Base-by-base conservation (phyloP, 1,140 invertebrate genomes). In the Trichonephila clavata region DNA sequence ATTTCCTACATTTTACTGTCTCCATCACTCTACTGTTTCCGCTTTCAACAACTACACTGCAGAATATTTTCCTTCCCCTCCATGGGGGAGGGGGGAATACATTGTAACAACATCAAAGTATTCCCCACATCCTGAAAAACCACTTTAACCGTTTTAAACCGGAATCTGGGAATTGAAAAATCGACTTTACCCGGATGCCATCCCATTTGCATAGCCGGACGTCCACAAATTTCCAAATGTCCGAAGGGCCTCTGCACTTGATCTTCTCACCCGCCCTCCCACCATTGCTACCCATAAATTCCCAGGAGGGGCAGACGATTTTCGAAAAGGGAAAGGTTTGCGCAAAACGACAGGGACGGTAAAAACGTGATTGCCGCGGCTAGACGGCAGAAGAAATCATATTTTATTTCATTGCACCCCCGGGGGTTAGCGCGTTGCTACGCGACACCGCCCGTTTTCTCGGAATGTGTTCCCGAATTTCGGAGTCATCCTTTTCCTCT, bases 371-470 rank as follows among this genome's bases (percentile, higher is more conserved):
- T 83, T 83, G 50, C 50, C 32, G 80, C 57, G 39, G 71, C 27
- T 27, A 27, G 27, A 83, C 50, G 81, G 86, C 27, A 57, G 24
- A 87, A 65, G 86, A 87, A 87, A 87, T 87, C 86, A 87, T 87
- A 87, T 87, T 87, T 87, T 65, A 87, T 87, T 87, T 87, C 86
- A 87, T 87, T 87, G 86, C n/a, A 63, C 86, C 86, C 86, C 86
- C 21, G 86, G 27, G 86, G 86, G 24, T 77, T 21, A 60, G 60
- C 39, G 24, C 86, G 86, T 87, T 87, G 86, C 86, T 87, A 87
- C 8, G 86, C 86, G 24, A 87, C 86, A 21, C 27, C 60, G n/a
- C 13, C 10, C 71, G 18, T 77, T 77, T 77, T 77, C 27, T 6
- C 18, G 71, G 27, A 77, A 32, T 77, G 71, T 77, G 32, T 77